Percentiles rank a stretch among this genome's conserved stretches.
These are phyloP conservation scores for Acleris sparsana DNA, from an alignment of 2,888 invertebrate species.

Conservation along the genomic window DNA sequence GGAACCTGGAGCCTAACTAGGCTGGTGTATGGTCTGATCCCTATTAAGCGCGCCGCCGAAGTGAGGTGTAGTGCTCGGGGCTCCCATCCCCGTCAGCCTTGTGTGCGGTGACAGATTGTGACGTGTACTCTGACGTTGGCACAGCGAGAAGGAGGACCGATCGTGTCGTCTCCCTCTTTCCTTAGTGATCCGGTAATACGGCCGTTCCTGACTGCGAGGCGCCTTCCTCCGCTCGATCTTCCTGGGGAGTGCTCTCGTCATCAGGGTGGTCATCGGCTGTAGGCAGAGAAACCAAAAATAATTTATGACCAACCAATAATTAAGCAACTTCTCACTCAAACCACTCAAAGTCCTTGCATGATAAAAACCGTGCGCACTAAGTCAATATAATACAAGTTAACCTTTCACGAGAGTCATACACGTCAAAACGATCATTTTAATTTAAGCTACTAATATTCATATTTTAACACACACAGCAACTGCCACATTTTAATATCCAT, in stretches of 20 bases:
- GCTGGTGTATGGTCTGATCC: too few species aligned
- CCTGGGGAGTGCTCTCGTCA: not conserved
- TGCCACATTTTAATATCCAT: not conserved
- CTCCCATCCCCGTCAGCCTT: too few species aligned
- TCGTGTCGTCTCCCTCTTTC: too few species aligned
- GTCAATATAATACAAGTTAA: slow-evolving; percentile 7
- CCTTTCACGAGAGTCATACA: not conserved
- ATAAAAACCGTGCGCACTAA: slow-evolving; percentile 3
- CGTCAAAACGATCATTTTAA: not conserved
- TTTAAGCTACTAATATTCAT: not conserved
- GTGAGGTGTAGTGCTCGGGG: too few species aligned
- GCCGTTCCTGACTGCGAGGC: slow-evolving; percentile 10
- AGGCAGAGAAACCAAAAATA: not conserved
- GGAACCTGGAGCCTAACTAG: too few species aligned
- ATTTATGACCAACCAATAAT: not conserved
- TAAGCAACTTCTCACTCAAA: not conserved
- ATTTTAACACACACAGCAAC: not conserved
- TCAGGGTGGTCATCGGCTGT: not conserved
- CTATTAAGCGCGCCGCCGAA: too few species aligned
- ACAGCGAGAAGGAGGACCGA: too few species aligned
- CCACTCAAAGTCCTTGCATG: slow-evolving; percentile 6
- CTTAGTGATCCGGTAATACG: not conserved
- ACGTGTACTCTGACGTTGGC: too few species aligned
- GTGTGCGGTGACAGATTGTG: too few species aligned
- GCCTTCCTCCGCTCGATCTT: not conserved